Evolutionary conservation across 2,797 vertebrate species (phyloP), one percentile per base, ranked within the genome.

Genomic region (Mus caroli): DNA sequence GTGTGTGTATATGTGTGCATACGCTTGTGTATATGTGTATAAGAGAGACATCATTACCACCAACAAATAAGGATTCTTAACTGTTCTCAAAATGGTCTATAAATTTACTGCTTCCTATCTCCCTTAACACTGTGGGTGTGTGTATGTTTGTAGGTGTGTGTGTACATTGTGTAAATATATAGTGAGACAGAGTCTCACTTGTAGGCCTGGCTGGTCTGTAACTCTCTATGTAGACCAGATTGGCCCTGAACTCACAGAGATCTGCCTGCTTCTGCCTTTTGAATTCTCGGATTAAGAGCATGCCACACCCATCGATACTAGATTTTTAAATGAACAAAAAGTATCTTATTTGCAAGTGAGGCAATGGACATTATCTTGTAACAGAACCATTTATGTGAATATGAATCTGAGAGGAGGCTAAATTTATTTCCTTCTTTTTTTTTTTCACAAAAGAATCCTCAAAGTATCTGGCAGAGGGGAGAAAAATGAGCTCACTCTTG

Each of bases 391-490:
- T 96, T 95, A 52, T 71, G 40, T 89, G 94, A 95, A 67, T 89
- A 88, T 95, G 71, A 92, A 91, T 94, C 85, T 40, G 58, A 93
- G 69, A 95, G 52, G 76, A 92, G 89, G 86, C 89, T 88, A 95
- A 93, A 87, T 95, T 93, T 91, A 91, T 97, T 96, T 97, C 56
- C 60, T 90, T 92, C 90, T 96, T 94, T 94, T 95, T 97, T 96
- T 95, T 97, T 50, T 50, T 50, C 88, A 93, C 64, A 90, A 92
- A 95, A 92, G 90, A 96, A 92, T 93, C 96, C 96, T 93, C 94
- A 93, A 97, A 95, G 77, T 95, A 77, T 96, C 92, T 80, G 82
- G 62, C 90, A 96, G 88, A 79, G 64, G 20, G 46, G 75, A 79
- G 50, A 69, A 67, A 90, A 85, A 62, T n/a, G 77, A 92, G 34